Evolutionary conservation across 2,888 invertebrate species (phyloP).

Genomic region (Aleiodes alternator): DNA sequence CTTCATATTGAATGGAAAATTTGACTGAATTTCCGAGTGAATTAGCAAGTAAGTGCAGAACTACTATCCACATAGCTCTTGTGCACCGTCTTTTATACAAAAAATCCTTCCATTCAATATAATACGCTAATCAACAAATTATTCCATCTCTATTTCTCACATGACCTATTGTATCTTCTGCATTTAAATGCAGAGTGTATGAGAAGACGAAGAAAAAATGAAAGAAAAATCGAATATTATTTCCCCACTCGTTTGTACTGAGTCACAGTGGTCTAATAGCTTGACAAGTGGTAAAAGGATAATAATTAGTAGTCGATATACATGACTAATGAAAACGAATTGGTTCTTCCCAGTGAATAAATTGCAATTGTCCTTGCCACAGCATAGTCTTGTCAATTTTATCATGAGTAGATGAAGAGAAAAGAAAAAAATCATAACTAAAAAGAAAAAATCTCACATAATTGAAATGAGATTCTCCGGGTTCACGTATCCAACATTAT

Average conservation of each 20-base stretch:
- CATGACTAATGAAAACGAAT: neutral
- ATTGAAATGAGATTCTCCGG: neutral
- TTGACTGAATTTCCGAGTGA: neutral
- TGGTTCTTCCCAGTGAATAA: neutral
- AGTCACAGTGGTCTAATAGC: conserved; percentile 28
- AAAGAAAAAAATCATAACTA: neutral
- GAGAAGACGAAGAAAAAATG: neutral
- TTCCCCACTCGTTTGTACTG: neutral
- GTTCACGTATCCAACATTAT: neutral
- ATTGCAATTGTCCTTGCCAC: conserved; percentile 2
- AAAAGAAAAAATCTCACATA: conserved; percentile 10
- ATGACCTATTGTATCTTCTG: conserved; percentile 1
- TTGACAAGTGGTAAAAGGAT: conserved; percentile 21
- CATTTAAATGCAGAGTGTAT: neutral
- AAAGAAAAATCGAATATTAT: conserved; percentile 12
- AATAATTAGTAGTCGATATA: conserved; percentile 25
- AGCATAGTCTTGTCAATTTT: conserved; percentile 3
- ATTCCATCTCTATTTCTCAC: conserved; percentile 10
- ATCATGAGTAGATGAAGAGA: neutral
- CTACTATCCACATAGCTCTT: neutral
- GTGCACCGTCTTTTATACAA: conserved; percentile 10
- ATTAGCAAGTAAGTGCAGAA: neutral
- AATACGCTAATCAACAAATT: conserved; percentile 22
- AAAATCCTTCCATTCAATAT: conserved; percentile 26
- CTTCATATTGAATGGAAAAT: conserved; percentile 1